Evolutionary conservation across 2,888 invertebrate species (phyloP).

Genomic region (Drosophila mulleri): DNA sequence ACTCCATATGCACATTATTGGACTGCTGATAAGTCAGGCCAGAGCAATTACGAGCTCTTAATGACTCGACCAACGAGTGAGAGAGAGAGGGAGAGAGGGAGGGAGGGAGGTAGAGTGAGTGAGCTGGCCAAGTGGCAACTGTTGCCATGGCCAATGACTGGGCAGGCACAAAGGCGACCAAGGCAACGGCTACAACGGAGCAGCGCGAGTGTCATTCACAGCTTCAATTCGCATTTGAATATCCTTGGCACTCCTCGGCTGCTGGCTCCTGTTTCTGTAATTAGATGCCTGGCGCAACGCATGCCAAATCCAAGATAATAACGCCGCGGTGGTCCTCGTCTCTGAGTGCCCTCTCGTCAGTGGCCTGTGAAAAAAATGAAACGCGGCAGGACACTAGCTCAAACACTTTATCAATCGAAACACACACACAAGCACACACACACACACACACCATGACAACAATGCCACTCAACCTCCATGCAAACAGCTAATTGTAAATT

Average conservation of each 20-base stretch:
- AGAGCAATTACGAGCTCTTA: slow-evolving; percentile 72
- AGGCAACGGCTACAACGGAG: slow-evolving; percentile 48
- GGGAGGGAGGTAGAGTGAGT: too few species aligned
- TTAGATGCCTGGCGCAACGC: slow-evolving; percentile 74
- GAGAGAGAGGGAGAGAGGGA: too few species aligned
- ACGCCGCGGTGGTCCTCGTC: slow-evolving; percentile 75
- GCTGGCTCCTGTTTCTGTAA: slow-evolving; percentile 60
- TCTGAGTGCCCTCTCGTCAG: slow-evolving; percentile 72
- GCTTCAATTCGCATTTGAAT: slow-evolving; percentile 60
- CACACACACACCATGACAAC: slow-evolving; percentile 69
- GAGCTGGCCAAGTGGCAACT: slow-evolving; percentile 23
- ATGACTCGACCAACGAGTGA: slow-evolving; percentile 62
- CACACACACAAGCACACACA: slow-evolving; percentile 15
- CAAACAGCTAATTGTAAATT: slow-evolving; percentile 80
- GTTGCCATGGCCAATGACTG: slow-evolving; percentile 46
- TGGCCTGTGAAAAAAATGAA: slow-evolving; percentile 62
- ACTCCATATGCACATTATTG: slow-evolving; percentile 72
- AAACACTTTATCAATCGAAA: slow-evolving; percentile 73
- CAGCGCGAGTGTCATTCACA: slow-evolving; percentile 67
- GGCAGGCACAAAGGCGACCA: slow-evolving; percentile 45
- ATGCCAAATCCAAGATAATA: slow-evolving; percentile 76
- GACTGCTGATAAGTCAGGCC: slow-evolving; percentile 51
- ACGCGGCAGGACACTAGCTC: slow-evolving; percentile 71
- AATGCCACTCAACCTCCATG: slow-evolving; percentile 42
- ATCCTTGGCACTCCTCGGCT: slow-evolving; percentile 28